Percentiles rank a stretch among this genome's conserved stretches.
Evolutionary conservation across 2,113 vertebrate genomes (phyloP).

Genomic region (Pithys albifrons): DNA sequence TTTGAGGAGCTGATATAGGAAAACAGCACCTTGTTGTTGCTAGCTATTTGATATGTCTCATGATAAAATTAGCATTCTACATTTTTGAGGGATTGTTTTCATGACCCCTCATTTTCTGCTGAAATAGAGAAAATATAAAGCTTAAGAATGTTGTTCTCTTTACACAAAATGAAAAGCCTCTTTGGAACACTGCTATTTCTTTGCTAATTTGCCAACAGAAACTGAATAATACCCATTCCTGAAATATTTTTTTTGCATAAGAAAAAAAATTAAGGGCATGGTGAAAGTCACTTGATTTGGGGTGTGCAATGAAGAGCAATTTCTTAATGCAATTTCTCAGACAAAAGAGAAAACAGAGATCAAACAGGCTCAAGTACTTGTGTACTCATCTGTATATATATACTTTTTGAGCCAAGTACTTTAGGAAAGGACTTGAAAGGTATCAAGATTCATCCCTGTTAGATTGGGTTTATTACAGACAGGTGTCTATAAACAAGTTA

Average conservation of each 20-base stretch:
- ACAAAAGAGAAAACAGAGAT: background rate
- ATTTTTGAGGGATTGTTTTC: background rate
- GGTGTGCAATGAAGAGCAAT: background rate
- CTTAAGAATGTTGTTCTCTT: background rate
- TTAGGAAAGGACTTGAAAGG: background rate
- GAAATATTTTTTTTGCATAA: background rate
- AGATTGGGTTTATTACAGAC: background rate
- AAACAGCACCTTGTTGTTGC: fast-evolving
- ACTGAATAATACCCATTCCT: background rate
- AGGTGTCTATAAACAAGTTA: background rate
- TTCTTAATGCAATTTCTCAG: background rate
- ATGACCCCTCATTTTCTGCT: background rate
- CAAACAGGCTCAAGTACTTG: background rate
- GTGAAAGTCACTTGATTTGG: background rate
- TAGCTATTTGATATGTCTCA: background rate
- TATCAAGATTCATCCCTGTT: background rate
- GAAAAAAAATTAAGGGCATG: background rate
- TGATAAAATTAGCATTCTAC: background rate
- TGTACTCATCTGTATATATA: too few species aligned
- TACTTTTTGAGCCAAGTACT: background rate
- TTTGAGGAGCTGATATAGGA: background rate
- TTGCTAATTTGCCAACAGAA: background rate
- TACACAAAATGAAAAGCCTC: background rate
- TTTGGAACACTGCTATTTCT: background rate
- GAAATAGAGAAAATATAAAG: background rate